Percentiles rank a stretch among this genome's conserved stretches.
phyloP scores from a whole-genome alignment of 2,797 vertebrate genomes.

The Mastacembelus armatus region DNA sequence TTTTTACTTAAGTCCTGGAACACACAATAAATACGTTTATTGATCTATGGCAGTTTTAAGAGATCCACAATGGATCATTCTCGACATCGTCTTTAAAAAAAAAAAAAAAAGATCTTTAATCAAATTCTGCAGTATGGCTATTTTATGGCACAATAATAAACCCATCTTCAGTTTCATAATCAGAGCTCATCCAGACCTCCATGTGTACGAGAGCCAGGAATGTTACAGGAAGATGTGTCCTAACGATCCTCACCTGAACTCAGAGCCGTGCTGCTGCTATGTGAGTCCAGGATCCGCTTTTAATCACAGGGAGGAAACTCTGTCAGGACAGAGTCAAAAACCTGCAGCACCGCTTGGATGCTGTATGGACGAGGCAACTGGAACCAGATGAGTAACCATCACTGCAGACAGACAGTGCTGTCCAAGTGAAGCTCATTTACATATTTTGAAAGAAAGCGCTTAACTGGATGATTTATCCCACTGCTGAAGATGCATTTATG shows the following conservation, averaged over 20 bases:
- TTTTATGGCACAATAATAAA: background rate
- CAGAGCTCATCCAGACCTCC: background rate
- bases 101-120: background rate
- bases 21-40: background rate
- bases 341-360: background rate
- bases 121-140: background rate
- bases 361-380: no score
- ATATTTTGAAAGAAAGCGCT: no score
- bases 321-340: constrained; percentile 3
- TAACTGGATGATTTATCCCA: no score
- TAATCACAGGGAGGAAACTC: constrained; percentile 18
- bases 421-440: no score
- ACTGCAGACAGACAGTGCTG: no score
- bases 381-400: no score
- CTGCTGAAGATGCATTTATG: no score
- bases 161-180: constrained; percentile 3
- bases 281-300: constrained; percentile 3
- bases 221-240: no score
- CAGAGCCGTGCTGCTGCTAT: background rate
- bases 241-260: background rate
- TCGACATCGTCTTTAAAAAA: background rate
- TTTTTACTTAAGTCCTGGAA: constrained; percentile 42
- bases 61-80: constrained; percentile 20
- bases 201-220: background rate
- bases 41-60: constrained; percentile 39